Conservation (phyloP, 2,888 invertebrate species). For the Desoria tigrina region DNA sequence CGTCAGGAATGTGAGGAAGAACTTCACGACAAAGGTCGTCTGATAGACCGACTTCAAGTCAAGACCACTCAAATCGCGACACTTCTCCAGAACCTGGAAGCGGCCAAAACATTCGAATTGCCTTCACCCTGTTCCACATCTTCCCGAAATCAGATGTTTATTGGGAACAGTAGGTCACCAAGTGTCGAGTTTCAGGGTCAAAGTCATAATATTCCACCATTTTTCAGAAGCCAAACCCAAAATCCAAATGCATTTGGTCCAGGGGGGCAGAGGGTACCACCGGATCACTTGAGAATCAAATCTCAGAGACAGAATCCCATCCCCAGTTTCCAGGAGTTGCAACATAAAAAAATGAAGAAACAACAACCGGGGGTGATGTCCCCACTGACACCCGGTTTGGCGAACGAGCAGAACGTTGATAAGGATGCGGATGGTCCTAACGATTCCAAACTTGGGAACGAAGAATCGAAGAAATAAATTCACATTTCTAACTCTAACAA, state of each 20-base stretch:
- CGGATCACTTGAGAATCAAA: constrained; percentile 19
- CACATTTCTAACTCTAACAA: not conserved
- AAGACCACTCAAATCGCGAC: constrained; percentile 94
- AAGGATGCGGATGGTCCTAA: not conserved
- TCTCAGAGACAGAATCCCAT: constrained; percentile 33
- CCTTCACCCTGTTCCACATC: constrained; percentile 42
- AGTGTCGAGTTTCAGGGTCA: constrained; percentile 12
- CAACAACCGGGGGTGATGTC: too few species aligned
- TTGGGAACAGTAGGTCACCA: constrained; percentile 4
- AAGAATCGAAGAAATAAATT: not conserved
- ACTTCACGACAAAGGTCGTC: constrained; percentile 92
- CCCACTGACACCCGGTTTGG: too few species aligned
- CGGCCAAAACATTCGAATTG: constrained; percentile 51
- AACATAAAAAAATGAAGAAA: constrained; percentile 26
- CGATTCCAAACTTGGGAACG: too few species aligned
- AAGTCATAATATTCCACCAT: not conserved
- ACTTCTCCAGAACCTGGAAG: constrained; percentile 82
- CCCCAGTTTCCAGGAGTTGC: constrained; percentile 38
- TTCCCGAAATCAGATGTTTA: constrained; percentile 1
- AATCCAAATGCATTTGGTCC: not conserved
- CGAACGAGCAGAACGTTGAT: too few species aligned
- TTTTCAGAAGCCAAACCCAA: constrained; percentile 6
- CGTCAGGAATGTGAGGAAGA: constrained; percentile 89
- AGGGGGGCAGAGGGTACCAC: constrained; percentile 1
- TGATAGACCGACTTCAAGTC: constrained; percentile 90